These are phyloP conservation scores for Bubo scandiacus DNA, from an alignment of 2,113 vertebrate species.

Conservation along the genomic window DNA sequence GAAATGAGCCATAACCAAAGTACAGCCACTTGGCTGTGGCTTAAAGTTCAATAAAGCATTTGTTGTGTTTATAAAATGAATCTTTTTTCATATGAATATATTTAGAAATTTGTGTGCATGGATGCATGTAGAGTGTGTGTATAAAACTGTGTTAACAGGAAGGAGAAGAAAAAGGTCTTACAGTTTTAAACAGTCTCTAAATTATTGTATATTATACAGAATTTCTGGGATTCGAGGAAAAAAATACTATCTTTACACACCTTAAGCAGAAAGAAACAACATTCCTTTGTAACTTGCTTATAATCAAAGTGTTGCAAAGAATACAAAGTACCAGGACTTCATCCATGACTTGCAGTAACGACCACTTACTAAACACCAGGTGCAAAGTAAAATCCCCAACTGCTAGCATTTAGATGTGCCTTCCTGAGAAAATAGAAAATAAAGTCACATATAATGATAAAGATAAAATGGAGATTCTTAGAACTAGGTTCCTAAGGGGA, in stretches of 20 bases:
- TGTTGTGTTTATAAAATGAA: background rate
- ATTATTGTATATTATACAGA: background rate
- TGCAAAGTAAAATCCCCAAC: background rate
- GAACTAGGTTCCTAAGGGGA: background rate
- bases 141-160: background rate
- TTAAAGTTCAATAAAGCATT: background rate
- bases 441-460: background rate
- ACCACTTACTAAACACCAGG: background rate
- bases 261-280: background rate
- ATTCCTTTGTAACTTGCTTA: background rate
- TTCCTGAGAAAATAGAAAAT: background rate
- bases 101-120: background rate
- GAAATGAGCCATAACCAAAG: conserved; percentile 12
- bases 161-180: background rate
- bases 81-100: background rate
- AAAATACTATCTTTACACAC: background rate
- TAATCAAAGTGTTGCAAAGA: background rate
- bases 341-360: background rate
- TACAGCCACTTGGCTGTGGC: background rate
- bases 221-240: background rate
- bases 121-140: no score
- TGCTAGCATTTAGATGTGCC: background rate
- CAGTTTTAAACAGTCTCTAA: background rate
- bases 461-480: background rate
- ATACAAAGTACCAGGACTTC: background rate